Base-by-base conservation (phyloP, 2,797 vertebrate species). In the Taenioides sp. region DNA sequence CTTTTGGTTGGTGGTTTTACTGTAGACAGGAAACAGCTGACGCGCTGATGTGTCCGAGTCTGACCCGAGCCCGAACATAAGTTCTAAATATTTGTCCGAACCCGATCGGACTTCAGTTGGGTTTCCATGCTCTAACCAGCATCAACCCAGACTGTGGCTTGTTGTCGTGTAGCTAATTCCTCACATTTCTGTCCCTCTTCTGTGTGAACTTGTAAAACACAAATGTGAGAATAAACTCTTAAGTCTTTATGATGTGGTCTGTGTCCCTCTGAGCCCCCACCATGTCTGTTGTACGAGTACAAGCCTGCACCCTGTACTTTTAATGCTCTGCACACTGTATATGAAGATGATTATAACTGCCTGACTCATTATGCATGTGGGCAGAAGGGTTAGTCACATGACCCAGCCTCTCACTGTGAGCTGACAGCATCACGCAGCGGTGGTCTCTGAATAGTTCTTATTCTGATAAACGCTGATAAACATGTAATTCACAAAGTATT, bases 141-240 rank as follows among this genome's bases (percentile, higher is more conserved):
- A 34, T 49, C 63, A 59, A 28, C 75, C 79, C 76, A 82, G 23
- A 25, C 74, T 79, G 79, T 71, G 77, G 80, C 74, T 82, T 69
- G 18, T 71, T 61, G 84, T 89, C 77, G 70, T 72, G 14, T 16
- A 14, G 43, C 14, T 74, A 76, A 74, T 76, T 75, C 58, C 49
- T 17, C 78, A 28, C 22, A 16, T 81, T 77, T 84, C 49, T 69
- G 27, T 65, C 67, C 73, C 65, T 72, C 71, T 75, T 63, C 72
- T 79, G 66, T 78, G 71, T 64, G 79, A 82, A 70, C 78, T 75
- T 52, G 75, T 77, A 84, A 75, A 85, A 77, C 82, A 31, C 84
- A 78, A 84, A 59, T 63, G 34, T 67, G 52, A 69, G 73, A 84
- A 72, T 40, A 76, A 60, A 82, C 55, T 82, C 82, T 76, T 65